phyloP scores from a whole-genome alignment of 2,888 invertebrate species.

The Unio pictorum region DNA sequence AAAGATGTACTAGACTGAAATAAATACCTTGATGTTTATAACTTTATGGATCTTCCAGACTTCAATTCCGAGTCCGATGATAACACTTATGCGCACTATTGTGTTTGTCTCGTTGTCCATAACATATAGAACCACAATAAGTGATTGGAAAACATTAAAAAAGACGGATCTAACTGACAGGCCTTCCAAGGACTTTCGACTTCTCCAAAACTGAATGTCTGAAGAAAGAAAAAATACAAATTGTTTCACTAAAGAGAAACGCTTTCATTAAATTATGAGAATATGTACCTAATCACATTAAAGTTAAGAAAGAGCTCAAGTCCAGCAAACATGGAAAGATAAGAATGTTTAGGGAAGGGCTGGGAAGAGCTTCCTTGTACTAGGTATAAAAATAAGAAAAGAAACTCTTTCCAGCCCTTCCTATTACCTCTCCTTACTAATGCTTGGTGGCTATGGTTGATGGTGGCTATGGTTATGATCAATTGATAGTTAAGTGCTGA shows the following conservation, averaged over 20 bases:
- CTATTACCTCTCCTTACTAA: too few species aligned
- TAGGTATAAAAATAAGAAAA: too few species aligned
- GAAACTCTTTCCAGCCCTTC: too few species aligned
- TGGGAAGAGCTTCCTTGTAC: too few species aligned
- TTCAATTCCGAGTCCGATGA: constrained; percentile 95
- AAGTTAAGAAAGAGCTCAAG: too few species aligned
- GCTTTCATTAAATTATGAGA: not conserved
- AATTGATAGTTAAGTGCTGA: too few species aligned
- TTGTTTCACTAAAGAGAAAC: not conserved
- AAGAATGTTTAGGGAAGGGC: too few species aligned
- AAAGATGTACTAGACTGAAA: not conserved
- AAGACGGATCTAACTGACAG: constrained; percentile 96
- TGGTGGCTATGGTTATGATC: too few species aligned
- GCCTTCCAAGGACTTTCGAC: constrained; percentile 95
- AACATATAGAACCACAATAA: constrained; percentile 95
- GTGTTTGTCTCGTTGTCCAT: constrained; percentile 99
- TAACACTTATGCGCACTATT: constrained; percentile 93
- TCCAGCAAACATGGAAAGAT: too few species aligned
- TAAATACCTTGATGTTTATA: constrained; percentile 72
- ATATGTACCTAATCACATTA: too few species aligned
- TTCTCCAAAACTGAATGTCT: constrained; percentile 99
- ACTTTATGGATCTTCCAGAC: constrained; percentile 99
- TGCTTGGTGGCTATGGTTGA: too few species aligned
- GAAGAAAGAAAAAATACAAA: constrained; percentile 29
- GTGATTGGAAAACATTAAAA: constrained; percentile 97